Conservation (phyloP, 2,113 vertebrate species). For the Xyrauchen texanus region DNA sequence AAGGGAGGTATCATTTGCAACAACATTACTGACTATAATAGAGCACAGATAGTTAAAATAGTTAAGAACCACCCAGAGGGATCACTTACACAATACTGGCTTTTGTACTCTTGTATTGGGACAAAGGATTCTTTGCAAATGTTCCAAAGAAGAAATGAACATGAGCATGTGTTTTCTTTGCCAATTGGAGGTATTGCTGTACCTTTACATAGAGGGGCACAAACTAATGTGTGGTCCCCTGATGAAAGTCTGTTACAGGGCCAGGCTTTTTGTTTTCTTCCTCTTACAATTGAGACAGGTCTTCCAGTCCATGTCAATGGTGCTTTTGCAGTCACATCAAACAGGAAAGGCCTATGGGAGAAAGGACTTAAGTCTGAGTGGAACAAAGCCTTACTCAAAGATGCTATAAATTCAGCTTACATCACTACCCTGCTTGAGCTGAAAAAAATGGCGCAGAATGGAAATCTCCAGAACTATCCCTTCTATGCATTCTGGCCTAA, state of each 20-base stretch:
- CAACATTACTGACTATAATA: conserved; percentile 62
- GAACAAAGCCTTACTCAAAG: conserved; percentile 78
- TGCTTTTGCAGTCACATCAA: conserved; percentile 82
- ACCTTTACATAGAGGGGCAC: conserved; percentile 66
- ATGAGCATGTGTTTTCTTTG: conserved; percentile 61
- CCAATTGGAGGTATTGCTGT: conserved; percentile 81
- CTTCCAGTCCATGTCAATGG: conserved; percentile 83
- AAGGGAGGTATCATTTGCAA: conserved; percentile 56
- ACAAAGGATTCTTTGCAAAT: conserved; percentile 70
- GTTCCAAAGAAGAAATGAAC: conserved; percentile 54
- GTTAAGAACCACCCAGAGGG: conserved; percentile 51
- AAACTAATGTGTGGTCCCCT: conserved; percentile 63
- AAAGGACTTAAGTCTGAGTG: conserved; percentile 71
- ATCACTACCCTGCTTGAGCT: conserved; percentile 71
- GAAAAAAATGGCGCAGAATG: conserved; percentile 71
- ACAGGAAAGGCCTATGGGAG: conserved; percentile 81
- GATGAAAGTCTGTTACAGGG: conserved; percentile 60
- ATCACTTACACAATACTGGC: conserved; percentile 63
- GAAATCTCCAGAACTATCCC: conserved; percentile 69
- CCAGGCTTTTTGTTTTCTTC: conserved; percentile 82
- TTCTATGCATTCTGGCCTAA: conserved; percentile 83
- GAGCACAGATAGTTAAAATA: conserved; percentile 67
- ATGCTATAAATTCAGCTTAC: conserved; percentile 71
- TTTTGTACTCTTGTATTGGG: conserved; percentile 78
- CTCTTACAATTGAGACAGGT: conserved; percentile 78